Evolutionary conservation across 2,888 invertebrate species (phyloP).

Genomic region (Chrysolina haemoptera): DNA sequence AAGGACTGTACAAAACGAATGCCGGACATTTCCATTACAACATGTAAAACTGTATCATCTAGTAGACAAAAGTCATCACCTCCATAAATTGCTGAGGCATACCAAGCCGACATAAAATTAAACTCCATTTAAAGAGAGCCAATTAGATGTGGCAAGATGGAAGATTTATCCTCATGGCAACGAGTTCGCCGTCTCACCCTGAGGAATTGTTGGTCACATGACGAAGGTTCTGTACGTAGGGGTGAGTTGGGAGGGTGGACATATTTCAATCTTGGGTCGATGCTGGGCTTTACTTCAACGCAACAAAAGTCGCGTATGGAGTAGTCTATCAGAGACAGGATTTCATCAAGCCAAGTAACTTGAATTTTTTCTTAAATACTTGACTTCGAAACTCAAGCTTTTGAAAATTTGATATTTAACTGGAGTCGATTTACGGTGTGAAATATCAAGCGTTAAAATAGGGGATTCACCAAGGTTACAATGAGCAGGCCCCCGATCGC

Average conservation of each 20-base stretch:
- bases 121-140: conserved; percentile 69
- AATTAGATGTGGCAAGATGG: conserved; percentile 70
- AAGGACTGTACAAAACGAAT: not conserved
- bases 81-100: conserved; percentile 60
- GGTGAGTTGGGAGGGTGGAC: conserved; percentile 36
- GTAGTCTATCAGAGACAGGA: not conserved
- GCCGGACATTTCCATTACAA: conserved; percentile 2
- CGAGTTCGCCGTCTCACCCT: conserved; percentile 68
- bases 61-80: conserved; percentile 53
- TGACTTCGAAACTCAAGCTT: too few relatives aligned
- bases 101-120: conserved; percentile 65
- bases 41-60: conserved; percentile 48
- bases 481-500: too few relatives aligned
- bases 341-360: too few relatives aligned
- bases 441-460: too few relatives aligned
- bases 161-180: conserved; percentile 71
- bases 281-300: not conserved
- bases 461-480: too few relatives aligned
- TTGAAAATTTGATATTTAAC: too few relatives aligned
- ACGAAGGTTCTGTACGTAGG: conserved; percentile 51
- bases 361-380: too few relatives aligned
- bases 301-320: not conserved
- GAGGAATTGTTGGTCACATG: conserved; percentile 69
- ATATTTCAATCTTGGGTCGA: conserved; percentile 6
- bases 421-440: too few relatives aligned